Evolutionary conservation across 2,888 invertebrate species (phyloP), one percentile per base, ranked within the genome.

Genomic region (Andricus curvator): DNA sequence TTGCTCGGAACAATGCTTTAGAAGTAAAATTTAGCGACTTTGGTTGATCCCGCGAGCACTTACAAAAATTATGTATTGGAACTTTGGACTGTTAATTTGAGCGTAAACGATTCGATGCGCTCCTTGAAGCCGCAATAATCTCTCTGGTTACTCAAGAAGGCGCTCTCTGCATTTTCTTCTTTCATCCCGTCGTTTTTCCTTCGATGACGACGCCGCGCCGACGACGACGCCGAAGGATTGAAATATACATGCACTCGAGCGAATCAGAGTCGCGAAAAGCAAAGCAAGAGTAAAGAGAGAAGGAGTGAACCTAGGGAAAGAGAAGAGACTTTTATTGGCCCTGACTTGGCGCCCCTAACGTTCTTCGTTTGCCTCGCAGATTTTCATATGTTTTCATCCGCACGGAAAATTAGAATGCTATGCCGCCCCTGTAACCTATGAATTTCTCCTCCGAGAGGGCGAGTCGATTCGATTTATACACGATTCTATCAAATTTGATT

Each of bases 361-460:
- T 85, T 88, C 86, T 81, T 90, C 91, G 90, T 92, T 91, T 92
- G 91, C 90, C 88, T 91, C 91, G 87, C 90, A 91, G 91, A 91
- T 91, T 92, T 92, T 92, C 91, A 92, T 92, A 92, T 90, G 92
- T 91, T 90, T 90, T 90, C 91, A 92, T 91, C 89, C 92, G 88
- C 87, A 91, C 86, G 92, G 91, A 92, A 92, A 92, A 92, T 92
- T 92, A 91, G 91, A 91, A 91, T 90, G 90, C 89, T 90, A 88
- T 89, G 85, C 80, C 79, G 79, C 79, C 51, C 82, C 81, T 82
- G 81, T 13, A 74, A 74, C 74, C 81, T 79, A 85, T 84, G 83
- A 84, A 85, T 82, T 82, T 80, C 79, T 76, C 64, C 78, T 76
- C 78, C 56, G 79, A 79, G 81, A 82, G 81, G 80, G 80, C 68